Percentiles rank a stretch among this genome's conserved stretches.
Evolutionary conservation across 2,113 vertebrate species (phyloP).

Genomic region (Phoxinus phoxinus): DNA sequence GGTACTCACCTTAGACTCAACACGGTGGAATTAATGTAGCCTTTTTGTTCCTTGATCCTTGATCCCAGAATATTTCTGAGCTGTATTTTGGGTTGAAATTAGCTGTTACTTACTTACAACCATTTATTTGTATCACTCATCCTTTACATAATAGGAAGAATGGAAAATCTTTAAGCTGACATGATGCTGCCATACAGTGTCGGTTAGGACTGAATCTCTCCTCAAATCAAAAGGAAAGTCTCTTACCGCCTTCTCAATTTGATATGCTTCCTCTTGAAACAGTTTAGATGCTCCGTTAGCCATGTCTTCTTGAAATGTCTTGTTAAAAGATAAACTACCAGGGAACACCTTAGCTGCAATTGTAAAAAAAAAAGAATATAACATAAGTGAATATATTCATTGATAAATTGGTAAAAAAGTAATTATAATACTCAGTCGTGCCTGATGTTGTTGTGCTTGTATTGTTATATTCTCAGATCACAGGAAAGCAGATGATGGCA

Average conservation of each 20-base stretch:
- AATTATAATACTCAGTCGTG: not conserved
- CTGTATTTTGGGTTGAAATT: conserved; percentile 10
- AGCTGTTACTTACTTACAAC: not conserved
- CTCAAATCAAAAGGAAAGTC: not conserved
- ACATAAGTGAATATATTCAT: not conserved
- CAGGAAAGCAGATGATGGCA: not conserved
- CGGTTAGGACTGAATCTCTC: not conserved
- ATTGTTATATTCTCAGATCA: not conserved
- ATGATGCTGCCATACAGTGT: not conserved
- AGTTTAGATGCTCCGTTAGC: accelerated
- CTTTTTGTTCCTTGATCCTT: no score
- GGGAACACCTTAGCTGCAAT: conserved; percentile 42
- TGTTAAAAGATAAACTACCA: accelerated
- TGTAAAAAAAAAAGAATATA: not conserved
- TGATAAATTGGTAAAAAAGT: not conserved
- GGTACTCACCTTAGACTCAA: conserved; percentile 18
- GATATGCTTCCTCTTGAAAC: accelerated
- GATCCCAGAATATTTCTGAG: accelerated
- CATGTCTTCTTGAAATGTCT: accelerated
- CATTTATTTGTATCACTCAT: not conserved
- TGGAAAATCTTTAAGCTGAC: not conserved
- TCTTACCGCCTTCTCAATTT: not conserved
- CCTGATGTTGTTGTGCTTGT: no score
- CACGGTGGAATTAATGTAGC: conserved; percentile 30
- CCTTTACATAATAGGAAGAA: not conserved